Percentiles rank a stretch among this genome's conserved stretches.
phyloP scores from a whole-genome alignment of 2,113 vertebrate genomes.

The Orthonyx spaldingii region DNA sequence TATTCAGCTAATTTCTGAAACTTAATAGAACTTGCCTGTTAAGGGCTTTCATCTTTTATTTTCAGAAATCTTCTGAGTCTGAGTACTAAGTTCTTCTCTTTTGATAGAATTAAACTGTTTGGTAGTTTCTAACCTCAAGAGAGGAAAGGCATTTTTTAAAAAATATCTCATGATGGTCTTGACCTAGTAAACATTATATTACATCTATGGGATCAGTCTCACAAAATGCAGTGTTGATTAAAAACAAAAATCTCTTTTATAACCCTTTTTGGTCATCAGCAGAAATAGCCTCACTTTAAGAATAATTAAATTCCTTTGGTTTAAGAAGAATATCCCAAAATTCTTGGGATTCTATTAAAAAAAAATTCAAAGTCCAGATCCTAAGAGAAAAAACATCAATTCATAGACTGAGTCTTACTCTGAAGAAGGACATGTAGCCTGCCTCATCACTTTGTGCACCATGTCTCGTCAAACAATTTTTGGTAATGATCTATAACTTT shows the following conservation, averaged over 20 bases:
- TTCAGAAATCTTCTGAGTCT: neutral
- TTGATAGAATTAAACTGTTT: neutral
- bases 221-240: neutral
- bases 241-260: neutral
- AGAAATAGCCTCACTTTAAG: neutral
- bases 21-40: neutral
- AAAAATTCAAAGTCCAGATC: neutral
- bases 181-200: neutral
- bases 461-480: neutral
- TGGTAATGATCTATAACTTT: neutral
- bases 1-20: neutral
- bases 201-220: neutral
- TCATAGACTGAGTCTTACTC: neutral
- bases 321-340: neutral
- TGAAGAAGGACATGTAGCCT: neutral
- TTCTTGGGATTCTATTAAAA: neutral
- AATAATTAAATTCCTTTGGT: neutral
- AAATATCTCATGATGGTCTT: neutral
- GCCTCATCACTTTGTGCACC: neutral
- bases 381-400: neutral
- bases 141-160: neutral
- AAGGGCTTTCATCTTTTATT: neutral
- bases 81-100: neutral
- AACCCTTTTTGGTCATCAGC: accelerated
- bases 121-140: neutral